Evolutionary conservation across 1,140 invertebrate genomes (phyloP), one percentile per base, ranked within the genome.

Genomic region (Venustaconcha ellipsiformis): DNA sequence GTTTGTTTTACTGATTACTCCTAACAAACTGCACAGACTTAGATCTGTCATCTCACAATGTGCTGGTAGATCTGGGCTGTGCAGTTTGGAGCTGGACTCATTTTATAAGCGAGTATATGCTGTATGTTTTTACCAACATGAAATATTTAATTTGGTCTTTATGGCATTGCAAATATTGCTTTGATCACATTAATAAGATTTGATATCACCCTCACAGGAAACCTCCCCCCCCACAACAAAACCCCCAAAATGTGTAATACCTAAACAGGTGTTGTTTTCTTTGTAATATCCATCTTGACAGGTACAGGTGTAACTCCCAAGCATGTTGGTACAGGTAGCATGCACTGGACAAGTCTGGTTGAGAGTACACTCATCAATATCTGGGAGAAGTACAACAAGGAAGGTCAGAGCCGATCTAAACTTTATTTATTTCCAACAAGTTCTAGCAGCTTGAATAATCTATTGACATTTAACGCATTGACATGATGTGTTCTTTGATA

Each of bases 281-380:
- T 75, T 67, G 0, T 62, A 23, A 60, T 78, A 82, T 14, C 82
- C 82, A 18, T 8, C 14, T 26, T 75, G 20, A 69, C 82, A 83
- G 13, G 59, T 48, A 70, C 82, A 83, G 14, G 59, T 57, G 57
- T 70, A 83, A 76, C 77, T 78, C 11, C 82, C 82, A 56, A 67
- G 15, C 14, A 68, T 81, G 60, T 83, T 83, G 6, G 62, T 57
- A 76, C 82, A 83, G 15, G 23, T 62, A n/a, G 80, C 37, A 69
- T 78, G 57, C 17, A 17, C 20, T 1, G 57, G 37, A 67, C 82
- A 83, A 18, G 60, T 12, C 17, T 30, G 63, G 18, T n/a, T 55
- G 14, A 62, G 30, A 12, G 67, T 17, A 74, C 82, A 83, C 66
- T 82, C 82, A 68, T 83, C 23, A 17, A 83, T 55, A 58, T 83